Base-by-base conservation (phyloP, 1,140 invertebrate species). In the Microplitis demolitor region DNA sequence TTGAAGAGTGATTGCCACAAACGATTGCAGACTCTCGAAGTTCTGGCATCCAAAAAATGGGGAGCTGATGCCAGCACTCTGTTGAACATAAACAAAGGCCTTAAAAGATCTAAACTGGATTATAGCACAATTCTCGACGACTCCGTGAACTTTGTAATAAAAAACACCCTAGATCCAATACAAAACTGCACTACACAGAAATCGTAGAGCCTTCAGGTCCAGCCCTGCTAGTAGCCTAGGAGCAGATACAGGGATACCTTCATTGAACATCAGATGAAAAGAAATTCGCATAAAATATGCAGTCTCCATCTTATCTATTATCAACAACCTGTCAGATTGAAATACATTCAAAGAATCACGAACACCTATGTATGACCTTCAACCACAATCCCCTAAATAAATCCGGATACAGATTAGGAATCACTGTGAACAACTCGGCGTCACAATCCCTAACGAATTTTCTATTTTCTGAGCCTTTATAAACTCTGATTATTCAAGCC, bases 181-280 rank as follows among this genome's bases (percentile, higher is more conserved):
- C 58, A 50, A 14, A 70, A 35, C 45, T 5, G 60, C 69, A 16
- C 3, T 64, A 6, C 16, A 45, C 2, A 51, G 24, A 50, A 31
- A 3, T 9, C n/a, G 45, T 0, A 72, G 74, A 16, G 73, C 76
- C 3, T 78, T 63, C 16, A 6, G 64, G 6, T 71, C 56, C 1
- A 69, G 66, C 14, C 24, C 66, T 3, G n/a, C 14, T 5, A 13
- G 16, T 9, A 68, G 51, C 53, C 31, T 68, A 4, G n/a, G 3
- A 35, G 24, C 53, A 11, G 51, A 68, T 31, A 13, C 66, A 16
- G 4, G 13, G 1, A 35, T 37, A 2, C 66, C 45, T 35, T 11
- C 51, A 34, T n/a, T 68, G 3, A 8, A 5, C 5, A 51, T 68
- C 14, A 54, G 66, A 56, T 9, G 51, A 13, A 68, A 9, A 31